A percentile compares a stretch with the other conserved stretches of the same genome.
These are phyloP conservation scores for Rhingia rostrata DNA, from an alignment of 2,888 invertebrate genomes.

Conservation along the genomic window DNA sequence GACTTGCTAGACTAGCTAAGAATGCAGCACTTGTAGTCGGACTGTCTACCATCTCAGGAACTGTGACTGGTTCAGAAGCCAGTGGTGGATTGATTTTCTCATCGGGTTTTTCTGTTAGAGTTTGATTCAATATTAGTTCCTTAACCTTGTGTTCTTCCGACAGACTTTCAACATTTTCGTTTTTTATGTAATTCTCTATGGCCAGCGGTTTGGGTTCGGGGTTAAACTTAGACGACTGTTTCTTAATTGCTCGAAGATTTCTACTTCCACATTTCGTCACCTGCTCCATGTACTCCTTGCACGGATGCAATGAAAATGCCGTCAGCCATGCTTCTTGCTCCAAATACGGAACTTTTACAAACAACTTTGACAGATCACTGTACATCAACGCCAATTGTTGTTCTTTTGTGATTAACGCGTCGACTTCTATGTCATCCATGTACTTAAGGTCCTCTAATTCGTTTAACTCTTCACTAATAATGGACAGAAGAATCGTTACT, in stretches of 20 bases:
- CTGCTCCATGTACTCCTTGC: conserved; percentile 76
- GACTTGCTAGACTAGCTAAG: background rate
- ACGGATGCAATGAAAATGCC: conserved; percentile 80
- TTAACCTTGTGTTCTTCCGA: background rate
- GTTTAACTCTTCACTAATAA: conserved; percentile 80
- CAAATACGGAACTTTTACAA: conserved; percentile 78
- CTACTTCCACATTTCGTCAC: conserved; percentile 79
- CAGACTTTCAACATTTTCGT: background rate
- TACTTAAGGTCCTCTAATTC: conserved; percentile 80
- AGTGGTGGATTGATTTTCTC: background rate
- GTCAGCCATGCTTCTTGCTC: conserved; percentile 82
- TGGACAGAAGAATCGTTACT: conserved; percentile 78
- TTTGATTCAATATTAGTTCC: background rate
- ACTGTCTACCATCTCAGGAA: no score
- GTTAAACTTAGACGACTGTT: conserved; percentile 75
- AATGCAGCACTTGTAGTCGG: background rate
- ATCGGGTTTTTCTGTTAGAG: background rate
- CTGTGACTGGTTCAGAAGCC: background rate
- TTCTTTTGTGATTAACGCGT: conserved; percentile 80
- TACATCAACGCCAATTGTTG: conserved; percentile 78
- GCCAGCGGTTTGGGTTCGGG: conserved; percentile 9
- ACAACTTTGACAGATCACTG: conserved; percentile 79
- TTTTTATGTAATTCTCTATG: background rate
- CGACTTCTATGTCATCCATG: conserved; percentile 79
- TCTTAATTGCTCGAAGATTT: conserved; percentile 60